These are phyloP conservation scores for Nematolebias whitei DNA, from an alignment of 2,113 vertebrate species.

Conservation along the genomic window DNA sequence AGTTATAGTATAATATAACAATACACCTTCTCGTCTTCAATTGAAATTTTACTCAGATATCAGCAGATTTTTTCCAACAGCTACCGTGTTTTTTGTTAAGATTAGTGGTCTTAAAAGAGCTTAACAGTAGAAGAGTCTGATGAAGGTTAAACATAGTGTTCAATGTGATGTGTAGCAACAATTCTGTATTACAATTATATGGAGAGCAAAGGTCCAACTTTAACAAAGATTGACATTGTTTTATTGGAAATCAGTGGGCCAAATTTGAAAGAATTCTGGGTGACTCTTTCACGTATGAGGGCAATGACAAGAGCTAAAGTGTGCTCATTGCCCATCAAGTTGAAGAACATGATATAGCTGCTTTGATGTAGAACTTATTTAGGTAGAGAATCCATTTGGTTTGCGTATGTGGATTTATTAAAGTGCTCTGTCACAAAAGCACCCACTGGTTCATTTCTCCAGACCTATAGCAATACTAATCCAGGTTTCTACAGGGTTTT, in stretches of 20 bases:
- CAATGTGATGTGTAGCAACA: conserved; percentile 42
- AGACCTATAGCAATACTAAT: conserved; percentile 6
- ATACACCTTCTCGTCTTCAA: background rate
- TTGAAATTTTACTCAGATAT: background rate
- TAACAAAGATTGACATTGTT: conserved; percentile 80
- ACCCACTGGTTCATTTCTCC: conserved; percentile 65
- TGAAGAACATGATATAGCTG: conserved; percentile 67
- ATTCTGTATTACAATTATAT: conserved; percentile 69
- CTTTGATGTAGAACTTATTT: conserved; percentile 72
- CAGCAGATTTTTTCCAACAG: background rate
- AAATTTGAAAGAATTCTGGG: conserved; percentile 64
- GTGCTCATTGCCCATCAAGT: conserved; percentile 50
- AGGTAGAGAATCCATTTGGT: conserved; percentile 77
- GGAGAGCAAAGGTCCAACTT: conserved; percentile 41
- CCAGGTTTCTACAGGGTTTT: conserved; percentile 15
- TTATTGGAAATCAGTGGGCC: conserved; percentile 71
- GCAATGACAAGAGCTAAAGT: conserved; percentile 66
- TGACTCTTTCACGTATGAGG: conserved; percentile 56
- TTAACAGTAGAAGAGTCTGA: conserved; percentile 45
- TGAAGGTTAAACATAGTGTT: conserved; percentile 52
- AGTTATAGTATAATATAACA: no score
- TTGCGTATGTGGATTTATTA: conserved; percentile 78
- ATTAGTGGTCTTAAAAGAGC: no score
- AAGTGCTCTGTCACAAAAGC: conserved; percentile 62
- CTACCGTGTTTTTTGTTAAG: background rate